Conservation (phyloP, 2,113 vertebrate genomes). For the Aix galericulata region DNA sequence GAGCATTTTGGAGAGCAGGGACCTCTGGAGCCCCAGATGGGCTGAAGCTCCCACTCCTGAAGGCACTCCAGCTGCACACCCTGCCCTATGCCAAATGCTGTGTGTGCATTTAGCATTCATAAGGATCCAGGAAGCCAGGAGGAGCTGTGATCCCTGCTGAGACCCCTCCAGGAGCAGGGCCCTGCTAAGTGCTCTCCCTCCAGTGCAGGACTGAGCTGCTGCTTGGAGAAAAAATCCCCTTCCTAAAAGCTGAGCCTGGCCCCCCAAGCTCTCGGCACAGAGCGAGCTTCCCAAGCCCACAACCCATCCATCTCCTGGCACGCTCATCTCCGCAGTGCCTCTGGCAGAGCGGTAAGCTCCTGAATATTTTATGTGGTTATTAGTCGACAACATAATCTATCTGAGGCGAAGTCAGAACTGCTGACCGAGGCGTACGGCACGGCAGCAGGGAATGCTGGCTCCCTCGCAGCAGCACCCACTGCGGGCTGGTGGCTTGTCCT, state of each 20-base stretch:
- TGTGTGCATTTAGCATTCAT: rapidly evolving
- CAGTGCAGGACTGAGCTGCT: background rate
- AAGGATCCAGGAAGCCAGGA: background rate
- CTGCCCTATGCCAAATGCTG: background rate
- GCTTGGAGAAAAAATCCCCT: background rate
- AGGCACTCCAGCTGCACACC: background rate
- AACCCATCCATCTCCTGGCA: conserved; percentile 37
- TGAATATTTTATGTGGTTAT: conserved; percentile 70
- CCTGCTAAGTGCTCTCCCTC: background rate
- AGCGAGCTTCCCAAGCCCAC: background rate
- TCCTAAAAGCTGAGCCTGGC: background rate
- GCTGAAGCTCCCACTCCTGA: background rate
- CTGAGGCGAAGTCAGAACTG: conserved; percentile 45
- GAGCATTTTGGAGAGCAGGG: rapidly evolving
- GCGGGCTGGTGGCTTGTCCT: background rate
- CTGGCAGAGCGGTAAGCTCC: conserved; percentile 44
- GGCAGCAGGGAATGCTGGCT: background rate
- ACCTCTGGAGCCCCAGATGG: background rate
- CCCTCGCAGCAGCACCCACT: background rate
- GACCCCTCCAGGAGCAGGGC: background rate
- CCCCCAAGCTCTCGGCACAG: background rate
- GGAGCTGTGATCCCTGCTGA: background rate
- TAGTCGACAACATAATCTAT: conserved; percentile 43
- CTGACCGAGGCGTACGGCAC: conserved; percentile 17
- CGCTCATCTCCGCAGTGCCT: conserved; percentile 28